Conservation (phyloP, 2,113 vertebrate genomes). For the Lamprologus sp. region DNA sequence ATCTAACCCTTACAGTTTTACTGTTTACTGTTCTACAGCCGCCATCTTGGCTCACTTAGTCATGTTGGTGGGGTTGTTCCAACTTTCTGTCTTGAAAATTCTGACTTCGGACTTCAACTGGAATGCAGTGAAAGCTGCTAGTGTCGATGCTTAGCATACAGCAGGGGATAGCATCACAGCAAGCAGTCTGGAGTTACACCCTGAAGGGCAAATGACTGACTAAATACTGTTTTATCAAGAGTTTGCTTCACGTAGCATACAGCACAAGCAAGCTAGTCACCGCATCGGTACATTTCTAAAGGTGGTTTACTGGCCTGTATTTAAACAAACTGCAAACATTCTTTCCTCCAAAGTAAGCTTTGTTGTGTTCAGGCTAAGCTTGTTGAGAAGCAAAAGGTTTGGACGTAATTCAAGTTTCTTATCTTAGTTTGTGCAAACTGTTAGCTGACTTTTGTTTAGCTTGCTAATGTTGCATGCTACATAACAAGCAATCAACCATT, state of each 20-base stretch:
- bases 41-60: not conserved
- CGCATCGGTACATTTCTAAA: not conserved
- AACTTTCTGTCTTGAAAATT: not conserved
- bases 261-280: not conserved
- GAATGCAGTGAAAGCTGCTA: accelerated
- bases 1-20: not conserved
- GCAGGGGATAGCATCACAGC: not conserved
- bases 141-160: not conserved
- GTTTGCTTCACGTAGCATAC: not conserved
- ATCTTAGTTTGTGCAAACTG: not conserved
- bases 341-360: not conserved
- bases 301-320: not conserved
- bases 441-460: not conserved
- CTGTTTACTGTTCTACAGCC: not conserved
- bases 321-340: not conserved
- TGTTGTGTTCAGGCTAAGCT: not conserved
- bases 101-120: not conserved
- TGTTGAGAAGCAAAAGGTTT: not conserved
- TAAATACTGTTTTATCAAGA: not conserved
- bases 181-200: not conserved
- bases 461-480: not conserved
- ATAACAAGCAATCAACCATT: not conserved
- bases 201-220: not conserved
- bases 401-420: not conserved
- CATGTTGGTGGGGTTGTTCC: not conserved